These are phyloP conservation scores for Noctua pronuba DNA, from an alignment of 2,888 invertebrate species.

Conservation along the genomic window DNA sequence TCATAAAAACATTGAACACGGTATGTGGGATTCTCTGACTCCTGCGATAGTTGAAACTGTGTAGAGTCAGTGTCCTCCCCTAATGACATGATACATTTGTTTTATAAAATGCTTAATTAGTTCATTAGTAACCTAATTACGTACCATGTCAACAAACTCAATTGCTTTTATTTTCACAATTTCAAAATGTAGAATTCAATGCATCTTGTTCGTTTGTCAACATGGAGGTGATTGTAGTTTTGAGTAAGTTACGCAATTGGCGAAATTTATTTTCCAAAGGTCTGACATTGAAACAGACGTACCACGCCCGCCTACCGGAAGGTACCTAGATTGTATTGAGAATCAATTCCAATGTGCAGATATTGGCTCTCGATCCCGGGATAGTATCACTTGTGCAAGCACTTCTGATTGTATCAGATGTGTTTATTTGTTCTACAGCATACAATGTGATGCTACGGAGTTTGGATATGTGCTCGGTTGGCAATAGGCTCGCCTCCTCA, in stretches of 20 bases:
- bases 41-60: no score
- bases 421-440: slow-evolving; percentile 14
- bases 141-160: neutral
- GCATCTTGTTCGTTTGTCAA: neutral
- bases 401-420: slow-evolving; percentile 3
- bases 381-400: slow-evolving; percentile 10
- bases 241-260: neutral
- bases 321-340: slow-evolving; percentile 2
- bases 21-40: no score
- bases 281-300: neutral
- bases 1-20: no score
- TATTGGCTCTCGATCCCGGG: slow-evolving; percentile 18
- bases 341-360: slow-evolving; percentile 24
- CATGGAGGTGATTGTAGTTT: neutral
- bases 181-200: no score
- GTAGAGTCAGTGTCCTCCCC: no score
- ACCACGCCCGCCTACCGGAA: no score
- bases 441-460: neutral
- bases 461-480: neutral
- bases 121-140: neutral
- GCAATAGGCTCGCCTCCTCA: neutral
- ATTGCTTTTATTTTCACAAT: neutral
- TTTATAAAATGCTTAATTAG: neutral
- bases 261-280: neutral
- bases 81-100: no score